These are phyloP conservation scores for Amphiprion percula DNA, from an alignment of 2,113 vertebrate genomes.

Conservation along the genomic window DNA sequence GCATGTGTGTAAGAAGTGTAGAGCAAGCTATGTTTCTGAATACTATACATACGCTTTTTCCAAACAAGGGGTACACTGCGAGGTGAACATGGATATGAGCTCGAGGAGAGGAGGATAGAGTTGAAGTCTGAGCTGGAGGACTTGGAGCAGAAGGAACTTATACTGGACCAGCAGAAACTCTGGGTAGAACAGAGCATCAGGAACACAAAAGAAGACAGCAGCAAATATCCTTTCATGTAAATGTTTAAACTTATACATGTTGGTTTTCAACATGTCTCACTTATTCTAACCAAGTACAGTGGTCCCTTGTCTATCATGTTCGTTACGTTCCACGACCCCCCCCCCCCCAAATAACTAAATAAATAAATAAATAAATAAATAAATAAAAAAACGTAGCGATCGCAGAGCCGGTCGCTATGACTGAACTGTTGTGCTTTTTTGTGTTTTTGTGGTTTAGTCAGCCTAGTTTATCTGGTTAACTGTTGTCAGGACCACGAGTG, in stretches of 20 bases:
- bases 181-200: slow-evolving; percentile 95
- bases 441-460: no score
- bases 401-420: no score
- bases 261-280: background rate
- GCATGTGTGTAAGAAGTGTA: background rate
- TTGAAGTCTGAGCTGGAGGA: slow-evolving; percentile 92
- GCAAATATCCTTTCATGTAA: slow-evolving; percentile 90
- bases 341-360: no score
- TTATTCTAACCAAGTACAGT: background rate
- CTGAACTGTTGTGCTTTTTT: no score
- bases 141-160: slow-evolving; percentile 88
- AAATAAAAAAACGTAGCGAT: no score
- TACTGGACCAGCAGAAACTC: slow-evolving; percentile 92
- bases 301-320: no score
- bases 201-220: slow-evolving; percentile 91
- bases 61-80: slow-evolving; percentile 87
- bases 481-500: no score
- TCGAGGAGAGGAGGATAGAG: slow-evolving; percentile 87
- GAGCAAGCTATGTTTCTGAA: background rate
- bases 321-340: no score
- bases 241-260: background rate
- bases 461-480: no score
- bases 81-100: slow-evolving; percentile 86
- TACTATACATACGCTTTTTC: slow-evolving; percentile 4
- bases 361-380: no score